Base-by-base conservation (phyloP, 2,113 vertebrate genomes). In the Clarias batrachus region DNA sequence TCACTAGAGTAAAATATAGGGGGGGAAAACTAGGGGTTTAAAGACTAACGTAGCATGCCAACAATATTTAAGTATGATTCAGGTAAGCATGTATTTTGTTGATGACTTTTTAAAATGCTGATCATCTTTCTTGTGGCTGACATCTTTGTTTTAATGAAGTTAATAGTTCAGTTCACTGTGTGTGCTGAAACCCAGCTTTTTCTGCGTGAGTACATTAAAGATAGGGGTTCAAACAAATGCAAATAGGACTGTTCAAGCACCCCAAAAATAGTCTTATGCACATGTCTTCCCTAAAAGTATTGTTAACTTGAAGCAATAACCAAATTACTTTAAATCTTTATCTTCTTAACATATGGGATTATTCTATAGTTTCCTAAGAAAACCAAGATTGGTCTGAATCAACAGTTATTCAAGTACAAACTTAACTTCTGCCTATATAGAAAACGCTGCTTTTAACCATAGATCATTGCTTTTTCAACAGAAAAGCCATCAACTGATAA, bases 401-500 rank as follows among this genome's bases (percentile, higher is more conserved):
- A 63, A 83, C 74, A 83, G 37, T 54, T 56, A 56, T 12, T 52
- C 37, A 81, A 88, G 23, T 37, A 80, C 57, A n/a, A 82, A 77
- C 37, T 37, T 83, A 78, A 54, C 4, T n/a, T 82, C 52, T 59
- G 13, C n/a, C 54, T 37, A 41, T 59, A 56, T 86, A 65, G 65
- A 19, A 73, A 86, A 68, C 8, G 12, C 14, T 17, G 30, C 25
- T 48, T 16, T 57, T 74, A 88, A 48, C 54, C 48, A 41, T 82
- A 81, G 17, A 30, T 37, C 68, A 71, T 21, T 0, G 3, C 17
- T 16, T 23, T 71, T 37, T 21, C 68, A 71, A 21, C 37, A 17
- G 59, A 89, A 85, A 81, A 89, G 48, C 59, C 37, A 86, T 21
- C 63, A 70, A 70, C 63, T 68, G 52, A 80, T 91, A 89, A 91